These are phyloP conservation scores for Quadroppia sp. DNA, from an alignment of 2,888 invertebrate genomes.

Conservation along the genomic window DNA sequence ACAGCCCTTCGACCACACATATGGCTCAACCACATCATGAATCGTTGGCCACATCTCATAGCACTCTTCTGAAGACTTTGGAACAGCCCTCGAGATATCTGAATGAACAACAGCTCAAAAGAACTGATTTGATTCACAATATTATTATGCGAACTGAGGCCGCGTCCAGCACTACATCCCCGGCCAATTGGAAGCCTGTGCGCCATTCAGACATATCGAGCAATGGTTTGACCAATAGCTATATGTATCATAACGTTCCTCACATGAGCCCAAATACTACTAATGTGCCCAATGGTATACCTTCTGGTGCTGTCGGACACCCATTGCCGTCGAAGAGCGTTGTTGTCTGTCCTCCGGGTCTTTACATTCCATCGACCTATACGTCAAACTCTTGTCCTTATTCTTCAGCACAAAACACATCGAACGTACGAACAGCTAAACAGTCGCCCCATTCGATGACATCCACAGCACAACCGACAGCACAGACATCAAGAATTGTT, in stretches of 20 bases:
- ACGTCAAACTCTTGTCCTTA: constrained; percentile 39
- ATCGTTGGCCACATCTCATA: constrained; percentile 52
- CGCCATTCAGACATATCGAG: constrained; percentile 48
- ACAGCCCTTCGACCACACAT: constrained; percentile 44
- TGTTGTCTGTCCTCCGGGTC: constrained; percentile 46
- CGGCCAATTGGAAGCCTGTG: constrained; percentile 44
- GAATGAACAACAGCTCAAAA: constrained; percentile 83
- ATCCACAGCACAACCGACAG: constrained; percentile 40
- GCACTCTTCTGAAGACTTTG: constrained; percentile 79
- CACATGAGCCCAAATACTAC: constrained; percentile 23
- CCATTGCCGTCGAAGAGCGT: constrained; percentile 42
- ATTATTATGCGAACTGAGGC: constrained; percentile 70
- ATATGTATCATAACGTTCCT: constrained; percentile 33
- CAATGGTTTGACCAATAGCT: not conserved
- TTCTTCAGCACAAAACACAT: constrained; percentile 34
- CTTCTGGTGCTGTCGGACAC: constrained; percentile 34
- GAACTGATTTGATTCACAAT: constrained; percentile 85
- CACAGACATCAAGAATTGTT: constrained; percentile 41
- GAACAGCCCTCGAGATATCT: constrained; percentile 87
- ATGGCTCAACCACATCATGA: constrained; percentile 39
- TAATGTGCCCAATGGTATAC: constrained; percentile 17
- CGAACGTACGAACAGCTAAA: constrained; percentile 25
- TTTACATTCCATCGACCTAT: constrained; percentile 46
- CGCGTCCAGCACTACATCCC: constrained; percentile 48
- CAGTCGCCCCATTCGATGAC: constrained; percentile 22